Percentiles rank a stretch among this genome's conserved stretches.
These are phyloP conservation scores for Tachycineta bicolor DNA, from an alignment of 2,113 vertebrate genomes.

Conservation along the genomic window DNA sequence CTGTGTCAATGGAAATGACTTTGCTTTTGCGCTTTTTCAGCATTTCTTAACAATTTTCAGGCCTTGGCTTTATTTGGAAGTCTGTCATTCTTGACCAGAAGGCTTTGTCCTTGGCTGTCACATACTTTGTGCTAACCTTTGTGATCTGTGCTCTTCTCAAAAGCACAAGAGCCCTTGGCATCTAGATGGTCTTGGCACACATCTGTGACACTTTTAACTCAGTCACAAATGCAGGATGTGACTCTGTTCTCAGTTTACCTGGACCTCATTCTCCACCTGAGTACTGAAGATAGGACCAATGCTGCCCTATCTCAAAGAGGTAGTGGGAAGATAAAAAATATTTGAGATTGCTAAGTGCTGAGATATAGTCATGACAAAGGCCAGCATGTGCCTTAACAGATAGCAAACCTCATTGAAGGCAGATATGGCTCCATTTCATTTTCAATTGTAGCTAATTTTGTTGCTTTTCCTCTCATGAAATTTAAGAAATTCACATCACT, in stretches of 20 bases:
- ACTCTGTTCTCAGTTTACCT: background rate
- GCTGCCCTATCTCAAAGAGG: background rate
- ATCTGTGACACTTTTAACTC: background rate
- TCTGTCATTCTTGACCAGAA: background rate
- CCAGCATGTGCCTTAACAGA: background rate
- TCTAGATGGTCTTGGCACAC: background rate
- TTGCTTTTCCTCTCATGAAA: background rate
- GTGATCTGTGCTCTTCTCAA: background rate
- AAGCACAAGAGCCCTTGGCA: background rate
- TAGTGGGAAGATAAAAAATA: background rate
- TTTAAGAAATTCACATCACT: background rate
- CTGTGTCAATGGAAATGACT: background rate
- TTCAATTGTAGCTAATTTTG: background rate
- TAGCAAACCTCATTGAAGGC: background rate
- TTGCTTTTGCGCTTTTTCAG: background rate
- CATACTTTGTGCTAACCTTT: background rate
- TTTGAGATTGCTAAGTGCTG: background rate
- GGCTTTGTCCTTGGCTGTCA: background rate
- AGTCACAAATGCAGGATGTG: background rate
- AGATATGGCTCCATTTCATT: background rate
- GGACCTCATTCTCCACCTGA: conserved; percentile 21
- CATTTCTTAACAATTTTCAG: background rate
- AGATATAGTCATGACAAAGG: background rate
- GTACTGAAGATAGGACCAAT: background rate
- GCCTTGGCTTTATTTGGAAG: background rate